Conservation (phyloP, 2,113 vertebrate genomes). For the Dipodomys merriami region DNA sequence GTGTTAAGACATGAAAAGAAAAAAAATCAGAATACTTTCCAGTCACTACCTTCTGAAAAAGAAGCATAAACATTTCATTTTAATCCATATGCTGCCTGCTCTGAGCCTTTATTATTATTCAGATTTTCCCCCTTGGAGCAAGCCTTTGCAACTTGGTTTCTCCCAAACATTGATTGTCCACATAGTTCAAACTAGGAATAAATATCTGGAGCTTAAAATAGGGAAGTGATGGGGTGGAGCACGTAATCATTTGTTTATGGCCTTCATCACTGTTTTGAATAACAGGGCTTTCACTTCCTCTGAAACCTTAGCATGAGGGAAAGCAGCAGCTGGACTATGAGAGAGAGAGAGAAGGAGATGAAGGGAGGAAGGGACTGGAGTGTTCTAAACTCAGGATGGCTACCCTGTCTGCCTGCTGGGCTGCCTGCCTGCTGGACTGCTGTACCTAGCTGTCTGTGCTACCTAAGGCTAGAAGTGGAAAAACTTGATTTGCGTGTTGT, state of each 20-base stretch:
- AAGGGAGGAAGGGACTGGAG: conserved; percentile 55
- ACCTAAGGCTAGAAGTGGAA: conserved; percentile 82
- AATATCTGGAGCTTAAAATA: conserved; percentile 84
- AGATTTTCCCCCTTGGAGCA: conserved; percentile 65
- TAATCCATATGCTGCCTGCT: conserved; percentile 28
- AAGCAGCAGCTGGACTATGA: conserved; percentile 64
- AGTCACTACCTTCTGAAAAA: conserved; percentile 60
- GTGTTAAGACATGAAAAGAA: conserved; percentile 47
- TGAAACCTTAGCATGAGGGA: conserved; percentile 73
- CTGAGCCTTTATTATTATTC: conserved; percentile 52
- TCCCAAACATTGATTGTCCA: background rate
- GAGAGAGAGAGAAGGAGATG: conserved; percentile 14
- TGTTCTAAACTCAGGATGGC: conserved; percentile 56
- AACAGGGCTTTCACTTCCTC: conserved; percentile 75
- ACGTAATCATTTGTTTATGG: conserved; percentile 80
- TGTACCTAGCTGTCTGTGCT: conserved; percentile 62
- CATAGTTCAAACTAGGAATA: conserved; percentile 82
- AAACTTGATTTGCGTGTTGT: conserved; percentile 83
- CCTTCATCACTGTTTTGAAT: conserved; percentile 70
- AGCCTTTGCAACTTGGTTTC: conserved; percentile 58
- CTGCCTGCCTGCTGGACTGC: background rate
- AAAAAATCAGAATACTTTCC: background rate
- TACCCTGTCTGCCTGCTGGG: background rate
- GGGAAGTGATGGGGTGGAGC: conserved; percentile 70
- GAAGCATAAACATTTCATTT: conserved; percentile 28